A percentile compares a stretch with the other conserved stretches of the same genome.
Conservation (phyloP, 2,888 invertebrate genomes). For the Tenthredo distinguenda region DNA sequence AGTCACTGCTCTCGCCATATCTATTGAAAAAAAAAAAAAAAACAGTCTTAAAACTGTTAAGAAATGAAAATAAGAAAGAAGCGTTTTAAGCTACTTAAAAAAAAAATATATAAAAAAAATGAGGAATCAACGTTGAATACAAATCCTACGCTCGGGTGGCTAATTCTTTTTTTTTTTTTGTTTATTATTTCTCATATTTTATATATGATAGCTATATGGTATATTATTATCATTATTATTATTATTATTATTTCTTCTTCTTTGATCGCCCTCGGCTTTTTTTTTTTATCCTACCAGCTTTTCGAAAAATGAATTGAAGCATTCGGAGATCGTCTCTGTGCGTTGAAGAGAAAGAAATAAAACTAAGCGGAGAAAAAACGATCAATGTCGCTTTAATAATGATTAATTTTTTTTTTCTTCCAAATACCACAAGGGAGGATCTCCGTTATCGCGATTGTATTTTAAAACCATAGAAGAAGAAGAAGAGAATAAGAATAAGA, state of each 20-base stretch:
- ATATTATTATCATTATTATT: slow-evolving; percentile 21
- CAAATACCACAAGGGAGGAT: neutral
- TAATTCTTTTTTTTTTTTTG: slow-evolving; percentile 64
- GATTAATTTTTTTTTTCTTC: neutral
- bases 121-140: slow-evolving; percentile 60
- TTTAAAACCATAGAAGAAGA: neutral
- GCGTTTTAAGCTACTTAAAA: slow-evolving; percentile 61
- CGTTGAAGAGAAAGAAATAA: neutral
- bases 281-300: neutral
- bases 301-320: neutral
- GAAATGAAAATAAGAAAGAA: slow-evolving; percentile 33
- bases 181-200: slow-evolving; percentile 48
- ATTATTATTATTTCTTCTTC: slow-evolving; percentile 50
- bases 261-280: slow-evolving; percentile 56
- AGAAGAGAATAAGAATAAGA: neutral
- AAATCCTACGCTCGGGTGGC: slow-evolving; percentile 67
- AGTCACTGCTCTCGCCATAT: slow-evolving; percentile 57
- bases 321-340: neutral
- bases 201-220: neutral
- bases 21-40: slow-evolving; percentile 50
- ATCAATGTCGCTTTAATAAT: neutral
- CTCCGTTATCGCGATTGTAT: neutral
- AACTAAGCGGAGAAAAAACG: neutral
- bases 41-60: slow-evolving; percentile 35
- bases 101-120: neutral